Percentiles rank a stretch among this genome's conserved stretches.
phyloP scores from a whole-genome alignment of 2,797 vertebrate species.

The Syngnathus acus region DNA sequence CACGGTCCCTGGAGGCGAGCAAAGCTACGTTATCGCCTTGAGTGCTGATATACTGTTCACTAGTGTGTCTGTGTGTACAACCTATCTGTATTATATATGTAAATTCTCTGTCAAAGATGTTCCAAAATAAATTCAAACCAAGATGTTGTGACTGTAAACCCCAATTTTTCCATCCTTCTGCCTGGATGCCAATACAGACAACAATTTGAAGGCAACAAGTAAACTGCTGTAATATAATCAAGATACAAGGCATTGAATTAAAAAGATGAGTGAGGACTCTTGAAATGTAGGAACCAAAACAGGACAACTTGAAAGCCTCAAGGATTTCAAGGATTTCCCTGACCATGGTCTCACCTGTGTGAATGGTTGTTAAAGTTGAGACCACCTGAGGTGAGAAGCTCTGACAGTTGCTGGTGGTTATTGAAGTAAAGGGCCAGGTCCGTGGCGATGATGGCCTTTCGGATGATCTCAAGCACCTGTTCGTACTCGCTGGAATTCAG shows the following conservation, averaged over 20 bases:
- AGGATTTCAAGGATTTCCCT: not conserved
- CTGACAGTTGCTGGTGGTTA: slow-evolving; percentile 90
- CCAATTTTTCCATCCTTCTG: not conserved
- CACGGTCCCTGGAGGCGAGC: slow-evolving; percentile 81
- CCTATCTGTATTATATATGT: not conserved
- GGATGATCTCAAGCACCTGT: slow-evolving; percentile 97
- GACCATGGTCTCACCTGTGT: slow-evolving; percentile 76
- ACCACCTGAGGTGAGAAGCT: slow-evolving; percentile 73
- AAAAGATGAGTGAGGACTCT: not conserved
- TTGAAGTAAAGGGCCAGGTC: slow-evolving; percentile 97
- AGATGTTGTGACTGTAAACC: not conserved
- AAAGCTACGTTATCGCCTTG: slow-evolving; percentile 39
- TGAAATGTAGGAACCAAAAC: not conserved
- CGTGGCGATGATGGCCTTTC: slow-evolving; percentile 98
- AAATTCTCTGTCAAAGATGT: not conserved
- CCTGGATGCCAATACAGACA: not conserved
- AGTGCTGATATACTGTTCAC: slow-evolving; percentile 23
- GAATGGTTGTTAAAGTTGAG: slow-evolving; percentile 90
- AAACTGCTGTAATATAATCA: not conserved
- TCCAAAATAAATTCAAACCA: not conserved
- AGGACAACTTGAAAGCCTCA: not conserved
- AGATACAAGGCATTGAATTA: not conserved
- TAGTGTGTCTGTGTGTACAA: not conserved
- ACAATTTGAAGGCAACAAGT: not conserved
- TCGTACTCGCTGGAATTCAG: slow-evolving; percentile 96